Percentiles rank a stretch among this genome's conserved stretches.
Evolutionary conservation across 2,888 invertebrate species (phyloP).

Genomic region (Clivina fossor): DNA sequence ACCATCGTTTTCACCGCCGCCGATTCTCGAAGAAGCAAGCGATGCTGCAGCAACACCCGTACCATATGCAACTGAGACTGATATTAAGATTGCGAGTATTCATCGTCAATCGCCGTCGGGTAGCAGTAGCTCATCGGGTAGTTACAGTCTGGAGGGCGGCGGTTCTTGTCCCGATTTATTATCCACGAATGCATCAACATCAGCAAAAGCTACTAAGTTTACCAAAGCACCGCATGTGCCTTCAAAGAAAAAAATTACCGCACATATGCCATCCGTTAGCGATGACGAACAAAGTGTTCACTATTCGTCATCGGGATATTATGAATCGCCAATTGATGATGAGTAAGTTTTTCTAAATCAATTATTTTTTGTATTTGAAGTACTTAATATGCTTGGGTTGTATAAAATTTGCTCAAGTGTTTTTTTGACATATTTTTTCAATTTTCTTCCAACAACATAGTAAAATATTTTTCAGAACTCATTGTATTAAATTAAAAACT

Average conservation of each 20-base stretch:
- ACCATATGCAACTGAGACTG: conserved; percentile 38
- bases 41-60: conserved; percentile 50
- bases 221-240: conserved; percentile 49
- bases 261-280: conserved; percentile 56
- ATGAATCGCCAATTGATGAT: conserved; percentile 73
- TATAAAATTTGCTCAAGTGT: too few relatives aligned
- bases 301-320: conserved; percentile 74
- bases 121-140: conserved; percentile 61
- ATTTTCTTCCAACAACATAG: too few relatives aligned
- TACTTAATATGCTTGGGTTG: too few relatives aligned
- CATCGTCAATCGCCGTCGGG: conserved; percentile 59
- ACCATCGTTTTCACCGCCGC: conserved; percentile 63
- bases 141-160: conserved; percentile 57
- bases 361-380: too few relatives aligned
- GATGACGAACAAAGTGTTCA: conserved; percentile 71
- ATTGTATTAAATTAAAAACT: too few relatives aligned
- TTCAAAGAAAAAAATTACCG: conserved; percentile 45
- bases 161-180: conserved; percentile 52
- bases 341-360: too few relatives aligned
- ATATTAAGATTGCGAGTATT: conserved; percentile 39
- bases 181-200: not conserved
- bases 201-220: conserved; percentile 7
- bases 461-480: too few relatives aligned
- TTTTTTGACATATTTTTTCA: too few relatives aligned
- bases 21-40: conserved; percentile 57